Base-by-base conservation (phyloP, 2,888 invertebrate genomes). In the Amblyjoppa proteus region DNA sequence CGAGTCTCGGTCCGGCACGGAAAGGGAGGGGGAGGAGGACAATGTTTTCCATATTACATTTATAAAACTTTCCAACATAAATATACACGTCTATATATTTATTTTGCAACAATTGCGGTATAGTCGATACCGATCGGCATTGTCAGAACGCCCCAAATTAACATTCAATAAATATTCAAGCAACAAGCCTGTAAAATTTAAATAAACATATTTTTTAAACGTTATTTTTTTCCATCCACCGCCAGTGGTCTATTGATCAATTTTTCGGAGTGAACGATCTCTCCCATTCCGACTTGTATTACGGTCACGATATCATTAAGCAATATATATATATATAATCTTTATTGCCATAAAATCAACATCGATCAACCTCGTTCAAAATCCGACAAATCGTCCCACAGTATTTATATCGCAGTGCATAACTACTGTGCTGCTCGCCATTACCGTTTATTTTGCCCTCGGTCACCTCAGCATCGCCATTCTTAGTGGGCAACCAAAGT, bases 401-500 rank as follows among this genome's bases (percentile, higher is more conserved):
- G 51, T 61, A 31, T 61, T 28, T 31, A 13, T 31, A 13, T 31
- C 13, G 25, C 9, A 41, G n/a, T 16, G 16, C 31, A 11, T 70
- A 31, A 53, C 53, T 34, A 34, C n/a, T 28, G 11, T 28, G n/a
- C 2, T 20, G n/a, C n/a, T 56, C 20, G 71, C 38, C 16, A 11
- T 73, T 73, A n/a, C 4, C 71, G 31, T 31, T 11, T 20, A 20
- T 58, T 34, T 20, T 13, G 68, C 25, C 41, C 25, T 38, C 41
- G 68, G 68, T 38, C 38, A 56, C 38, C 41, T 41, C 28, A 49
- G 41, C 16, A 49, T 74, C 68, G 28, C 76, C n/a, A 77, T 69
- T 73, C 56, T 68, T 49, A 83, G 31, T 16, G 74, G 58, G 73
- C 58, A 61, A 69, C 68, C 56, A 73, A 83, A 83, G 78, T 83